Evolutionary conservation across 2,113 vertebrate species (phyloP), one percentile per base, ranked within the genome.

Genomic region (Ctenodactylus gundi): DNA sequence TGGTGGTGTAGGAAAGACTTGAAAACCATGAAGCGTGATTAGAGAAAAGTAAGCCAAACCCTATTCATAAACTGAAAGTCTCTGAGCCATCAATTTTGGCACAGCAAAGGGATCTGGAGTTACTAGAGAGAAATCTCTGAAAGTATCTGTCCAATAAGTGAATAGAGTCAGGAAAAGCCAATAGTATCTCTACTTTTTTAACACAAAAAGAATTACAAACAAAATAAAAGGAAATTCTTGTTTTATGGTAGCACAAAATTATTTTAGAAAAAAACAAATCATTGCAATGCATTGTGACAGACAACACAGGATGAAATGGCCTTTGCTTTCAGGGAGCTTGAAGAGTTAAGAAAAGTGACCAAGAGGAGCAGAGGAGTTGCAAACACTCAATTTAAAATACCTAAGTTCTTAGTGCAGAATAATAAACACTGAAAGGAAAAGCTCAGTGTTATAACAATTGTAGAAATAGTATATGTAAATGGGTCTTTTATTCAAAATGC

Each of bases 221-320:
- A 51, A n/a, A 86, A 87, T 9, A 36, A 25, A 81, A 70, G 34
- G n/a, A 78, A 75, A 31, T 29, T 72, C 4, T 53, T 87, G 21
- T 72, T 82, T 83, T 92, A 73, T 11, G 73, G 41, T 90, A 83
- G 27, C 49, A 92, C 41, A 92, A 87, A 90, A n/a, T 18, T 2
- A 57, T 81, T 91, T 89, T 65, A 85, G 80, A 95, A 88, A 84
- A 39, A 88, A 88, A 72, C 31, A 78, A 75, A 94, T 27, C 58
- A 84, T 87, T 92, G 76, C n/a, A 44, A 46, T 73, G 68, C 34
- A 82, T 83, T 58, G 51, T 77, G n/a, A 65, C 13, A 89, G 34
- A 60, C 67, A 89, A 39, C 18, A 18, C 20, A 86, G n/a, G 14
- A 82, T 72, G 31, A 82, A 68, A 78, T 88, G 9, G 31, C 49